These are phyloP conservation scores for Bolborhynchus lineola DNA, from an alignment of 2,113 vertebrate genomes.

Conservation along the genomic window DNA sequence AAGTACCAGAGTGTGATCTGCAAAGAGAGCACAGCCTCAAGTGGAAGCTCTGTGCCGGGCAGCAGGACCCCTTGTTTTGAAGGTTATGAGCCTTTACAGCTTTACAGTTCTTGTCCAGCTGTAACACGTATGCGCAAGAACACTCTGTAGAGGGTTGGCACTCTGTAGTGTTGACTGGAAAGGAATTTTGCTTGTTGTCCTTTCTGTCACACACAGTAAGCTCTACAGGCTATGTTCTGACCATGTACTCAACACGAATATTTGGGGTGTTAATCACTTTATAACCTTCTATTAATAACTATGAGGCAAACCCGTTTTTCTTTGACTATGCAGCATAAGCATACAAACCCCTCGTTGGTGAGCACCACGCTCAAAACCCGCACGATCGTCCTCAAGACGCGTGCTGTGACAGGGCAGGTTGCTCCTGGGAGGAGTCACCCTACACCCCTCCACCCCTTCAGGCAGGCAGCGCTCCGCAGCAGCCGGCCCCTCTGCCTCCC, in stretches of 20 bases:
- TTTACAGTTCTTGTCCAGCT: too few relatives aligned
- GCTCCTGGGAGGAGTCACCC: background rate
- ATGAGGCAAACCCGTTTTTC: background rate
- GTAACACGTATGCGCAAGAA: background rate
- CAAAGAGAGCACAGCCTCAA: background rate
- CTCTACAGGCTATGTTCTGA: too few relatives aligned
- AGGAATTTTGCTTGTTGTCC: background rate
- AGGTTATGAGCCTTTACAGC: background rate
- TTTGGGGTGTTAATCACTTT: fast-evolving
- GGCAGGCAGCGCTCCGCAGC: background rate
- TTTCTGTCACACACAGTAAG: background rate
- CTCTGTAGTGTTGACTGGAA: fast-evolving
- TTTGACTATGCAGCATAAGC: background rate
- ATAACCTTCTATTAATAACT: background rate
- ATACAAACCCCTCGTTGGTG: fast-evolving
- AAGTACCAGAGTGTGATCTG: background rate
- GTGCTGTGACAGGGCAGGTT: too few relatives aligned
- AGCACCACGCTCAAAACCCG: fast-evolving
- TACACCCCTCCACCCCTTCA: background rate
- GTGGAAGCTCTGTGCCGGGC: fast-evolving
- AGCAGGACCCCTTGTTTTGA: background rate
- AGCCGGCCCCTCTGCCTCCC: background rate
- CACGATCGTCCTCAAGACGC: fast-evolving
- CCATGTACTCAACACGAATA: background rate
- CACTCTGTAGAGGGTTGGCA: fast-evolving